Evolutionary conservation across 2,113 vertebrate species (phyloP).

Genomic region (Patagioenas fasciata): DNA sequence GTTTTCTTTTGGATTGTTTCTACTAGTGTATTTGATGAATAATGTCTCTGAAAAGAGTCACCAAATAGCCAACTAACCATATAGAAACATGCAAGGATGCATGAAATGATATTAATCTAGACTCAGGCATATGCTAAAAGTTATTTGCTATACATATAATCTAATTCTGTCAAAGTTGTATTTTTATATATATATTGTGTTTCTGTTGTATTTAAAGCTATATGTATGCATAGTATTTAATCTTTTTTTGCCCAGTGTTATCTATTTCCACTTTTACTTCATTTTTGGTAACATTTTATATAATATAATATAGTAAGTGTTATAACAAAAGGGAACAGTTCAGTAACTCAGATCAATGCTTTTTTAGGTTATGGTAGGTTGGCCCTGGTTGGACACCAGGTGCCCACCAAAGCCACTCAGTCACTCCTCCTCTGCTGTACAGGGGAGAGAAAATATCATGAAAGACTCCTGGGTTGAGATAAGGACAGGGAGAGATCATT

Average conservation of each 20-base stretch:
- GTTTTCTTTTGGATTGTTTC: slow-evolving; percentile 6
- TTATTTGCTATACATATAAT: neutral
- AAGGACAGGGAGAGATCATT: no score
- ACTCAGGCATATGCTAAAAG: neutral
- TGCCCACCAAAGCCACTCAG: no score
- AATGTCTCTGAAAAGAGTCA: neutral
- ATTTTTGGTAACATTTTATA: neutral
- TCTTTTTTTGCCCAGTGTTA: neutral
- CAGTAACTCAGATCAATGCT: neutral
- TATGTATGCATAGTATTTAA: neutral
- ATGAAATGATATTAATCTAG: neutral
- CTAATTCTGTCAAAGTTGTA: neutral
- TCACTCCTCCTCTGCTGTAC: no score
- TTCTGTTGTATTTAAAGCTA: neutral
- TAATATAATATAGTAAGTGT: neutral
- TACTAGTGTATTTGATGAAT: neutral
- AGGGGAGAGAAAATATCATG: no score
- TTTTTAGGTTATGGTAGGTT: neutral
- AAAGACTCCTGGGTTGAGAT: no score
- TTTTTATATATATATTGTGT: neutral
- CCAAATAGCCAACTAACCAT: neutral
- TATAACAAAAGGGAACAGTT: neutral
- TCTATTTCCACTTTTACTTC: neutral
- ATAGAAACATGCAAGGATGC: neutral
- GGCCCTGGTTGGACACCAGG: no score